Evolutionary conservation across 2,888 invertebrate genomes (phyloP).

Genomic region (Coenonympha arcania): DNA sequence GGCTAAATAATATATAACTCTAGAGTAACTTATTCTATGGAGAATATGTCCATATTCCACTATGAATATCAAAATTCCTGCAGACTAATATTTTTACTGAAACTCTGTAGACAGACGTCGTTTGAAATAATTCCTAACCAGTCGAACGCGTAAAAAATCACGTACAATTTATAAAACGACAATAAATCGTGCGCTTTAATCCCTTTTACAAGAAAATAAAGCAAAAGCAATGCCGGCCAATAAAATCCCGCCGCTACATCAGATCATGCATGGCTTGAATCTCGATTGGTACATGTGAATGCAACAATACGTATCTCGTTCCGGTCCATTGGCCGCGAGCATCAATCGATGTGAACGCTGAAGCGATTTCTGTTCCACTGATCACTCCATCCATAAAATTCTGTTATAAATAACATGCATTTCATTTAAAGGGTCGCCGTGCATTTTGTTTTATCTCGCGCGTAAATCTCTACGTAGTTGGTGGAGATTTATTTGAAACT

Average conservation of each 20-base stretch:
- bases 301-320: conserved; percentile 51
- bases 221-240: conserved; percentile 2
- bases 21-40: no score
- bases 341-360: conserved; percentile 48
- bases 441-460: not conserved
- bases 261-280: conserved; percentile 24
- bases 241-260: conserved; percentile 12
- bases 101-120: no score
- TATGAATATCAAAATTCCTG: no score
- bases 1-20: no score
- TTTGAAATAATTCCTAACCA: no score
- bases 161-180: not conserved
- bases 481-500: not conserved
- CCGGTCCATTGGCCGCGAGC: conserved; percentile 48
- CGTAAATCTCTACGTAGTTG: not conserved
- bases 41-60: no score
- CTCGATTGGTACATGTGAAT: conserved; percentile 47
- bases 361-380: conserved; percentile 52
- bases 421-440: not conserved
- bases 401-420: conserved; percentile 19
- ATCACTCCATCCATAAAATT: conserved; percentile 29
- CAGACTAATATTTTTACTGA: no score
- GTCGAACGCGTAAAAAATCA: not conserved
- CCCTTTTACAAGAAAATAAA: not conserved
- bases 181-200: not conserved